Evolutionary conservation across 2,797 vertebrate species (phyloP), one percentile per base, ranked within the genome.

Genomic region (Orestias chungarensis): DNA sequence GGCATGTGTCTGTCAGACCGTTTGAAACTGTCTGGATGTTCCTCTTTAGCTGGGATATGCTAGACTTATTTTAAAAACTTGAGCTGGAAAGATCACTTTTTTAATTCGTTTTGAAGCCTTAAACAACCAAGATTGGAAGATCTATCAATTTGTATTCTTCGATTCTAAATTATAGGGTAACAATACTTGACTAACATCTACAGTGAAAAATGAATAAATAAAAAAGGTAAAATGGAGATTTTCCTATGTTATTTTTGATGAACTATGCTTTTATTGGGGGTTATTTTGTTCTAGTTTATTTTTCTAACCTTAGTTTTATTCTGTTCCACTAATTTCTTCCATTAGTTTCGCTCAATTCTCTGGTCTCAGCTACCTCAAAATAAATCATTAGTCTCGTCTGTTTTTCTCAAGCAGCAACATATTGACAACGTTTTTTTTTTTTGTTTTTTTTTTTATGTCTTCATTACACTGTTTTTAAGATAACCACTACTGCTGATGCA

Each of bases 1-100:
- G 88, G 85, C 89, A 87, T 80, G 77, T 89, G 87, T 90, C 91
- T 87, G 70, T 88, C 86, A 84, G 81, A 86, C 57, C 38, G 76
- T 74, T n/a, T 38, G 75, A 70, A 81, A 88, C 85, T 79, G 78
- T 73, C 35, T 35, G 77, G 81, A 78, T 81, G 68, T 74, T 70
- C 64, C 82, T 84, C 76, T 82, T 82, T 68, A 73, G 83, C 78
- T 68, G 78, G 67, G 79, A 87, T 73, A 81, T 72, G 49, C 61
- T 79, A 47, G 72, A 79, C 70, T 82, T 57, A 72, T 75, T 74
- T 59, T 81, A 1, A 54, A 74, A 61, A 61, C 42, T 40, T 81
- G 54, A 38, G n/a, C 31, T 71, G 44, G 75, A 31, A 57, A 57
- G 25, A 66, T 33, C 20, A 59, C 14, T 61, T 66, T 55, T 67